Conservation (phyloP, 2,797 vertebrate species). For the Gymnopithys bicolor region DNA sequence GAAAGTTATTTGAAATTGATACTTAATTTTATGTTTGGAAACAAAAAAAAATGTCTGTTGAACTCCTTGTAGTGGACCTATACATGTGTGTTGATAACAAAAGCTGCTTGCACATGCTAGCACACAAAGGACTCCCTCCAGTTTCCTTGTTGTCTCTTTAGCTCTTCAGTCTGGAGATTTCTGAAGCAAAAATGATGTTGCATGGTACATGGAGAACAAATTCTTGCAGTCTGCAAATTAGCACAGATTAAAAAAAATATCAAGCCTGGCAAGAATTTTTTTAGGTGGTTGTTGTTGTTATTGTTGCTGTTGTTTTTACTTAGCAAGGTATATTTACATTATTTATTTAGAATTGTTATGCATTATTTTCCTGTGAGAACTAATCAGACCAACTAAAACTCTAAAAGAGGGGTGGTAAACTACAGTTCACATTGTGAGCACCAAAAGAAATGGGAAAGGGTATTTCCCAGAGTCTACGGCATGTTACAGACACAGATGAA, state of each 20-base stretch:
- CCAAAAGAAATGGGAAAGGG: neutral
- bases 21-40: neutral
- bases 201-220: neutral
- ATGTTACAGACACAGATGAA: neutral
- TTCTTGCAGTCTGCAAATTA: neutral
- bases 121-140: neutral
- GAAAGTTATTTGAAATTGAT: neutral
- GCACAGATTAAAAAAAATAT: neutral
- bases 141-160: neutral
- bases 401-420: neutral
- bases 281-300: neutral
- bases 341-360: neutral
- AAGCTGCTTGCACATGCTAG: neutral
- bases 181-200: neutral
- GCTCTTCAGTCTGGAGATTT: neutral
- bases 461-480: neutral
- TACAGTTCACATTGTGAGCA: neutral
- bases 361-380: neutral
- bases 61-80: neutral
- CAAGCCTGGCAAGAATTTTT: neutral
- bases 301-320: neutral
- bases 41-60: neutral
- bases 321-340: neutral
- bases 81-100: neutral
- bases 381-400: neutral